Evolutionary conservation across 2,888 invertebrate genomes (phyloP).

Genomic region (Troides oblongomaculatus): DNA sequence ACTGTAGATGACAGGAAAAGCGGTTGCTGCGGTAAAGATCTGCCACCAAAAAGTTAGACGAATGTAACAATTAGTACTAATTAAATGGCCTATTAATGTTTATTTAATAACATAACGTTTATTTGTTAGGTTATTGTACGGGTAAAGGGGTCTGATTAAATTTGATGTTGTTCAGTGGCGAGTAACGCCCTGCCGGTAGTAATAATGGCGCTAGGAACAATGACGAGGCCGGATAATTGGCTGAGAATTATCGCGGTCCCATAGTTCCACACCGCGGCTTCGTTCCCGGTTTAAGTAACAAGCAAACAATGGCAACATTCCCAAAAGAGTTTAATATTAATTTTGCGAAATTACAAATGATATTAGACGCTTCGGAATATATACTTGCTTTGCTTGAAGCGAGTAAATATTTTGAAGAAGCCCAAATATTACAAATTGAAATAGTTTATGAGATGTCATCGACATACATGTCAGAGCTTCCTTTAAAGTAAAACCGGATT

Average conservation of each 20-base stretch:
- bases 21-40: too few species aligned
- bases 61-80: too few species aligned
- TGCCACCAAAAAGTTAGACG: too few species aligned
- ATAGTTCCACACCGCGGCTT: slow-evolving; percentile 42
- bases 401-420: too few species aligned
- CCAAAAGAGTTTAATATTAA: not conserved
- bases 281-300: slow-evolving; percentile 20
- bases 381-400: too few species aligned
- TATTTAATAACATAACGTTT: not conserved
- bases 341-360: not conserved
- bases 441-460: too few species aligned
- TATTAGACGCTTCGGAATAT: too few species aligned
- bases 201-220: slow-evolving; percentile 32
- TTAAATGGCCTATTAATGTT: too few species aligned
- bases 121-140: not conserved
- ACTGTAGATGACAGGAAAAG: too few species aligned
- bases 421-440: too few species aligned
- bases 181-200: slow-evolving; percentile 35
- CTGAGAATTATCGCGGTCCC: slow-evolving; percentile 38
- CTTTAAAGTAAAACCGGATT: too few species aligned
- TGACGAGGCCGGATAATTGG: slow-evolving; percentile 41
- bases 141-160: slow-evolving; percentile 23
- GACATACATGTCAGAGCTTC: too few species aligned
- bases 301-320: slow-evolving; percentile 3
- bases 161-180: slow-evolving; percentile 28